Base-by-base conservation (phyloP, 2,113 vertebrate species). In the Channa argus region DNA sequence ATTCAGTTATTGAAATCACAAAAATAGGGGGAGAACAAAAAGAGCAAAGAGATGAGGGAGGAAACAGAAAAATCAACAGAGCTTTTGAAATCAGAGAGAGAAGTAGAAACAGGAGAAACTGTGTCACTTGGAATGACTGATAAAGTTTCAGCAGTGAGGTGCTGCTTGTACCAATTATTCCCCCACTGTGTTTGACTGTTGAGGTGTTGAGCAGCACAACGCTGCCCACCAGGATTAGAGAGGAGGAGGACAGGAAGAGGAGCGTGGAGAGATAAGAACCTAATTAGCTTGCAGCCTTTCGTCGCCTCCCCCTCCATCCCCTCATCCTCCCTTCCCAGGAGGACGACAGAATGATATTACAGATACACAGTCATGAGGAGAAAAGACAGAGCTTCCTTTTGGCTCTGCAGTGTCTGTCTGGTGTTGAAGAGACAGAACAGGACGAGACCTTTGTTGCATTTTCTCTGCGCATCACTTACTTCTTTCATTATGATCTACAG, bases 241-340 rank as follows among this genome's bases (percentile, higher is more conserved):
- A 88, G 79, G 83, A 85, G 83, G 84, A 86, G 77, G 82, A 87
- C 72, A 72, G 88, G 74, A 88, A 80, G 82, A 83, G 86, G 81
- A 89, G 83, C 80, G 47, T 36, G 60, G 55, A 80, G 67, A 86
- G 91, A 93, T 93, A 94, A 94, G 86, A 86, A 91, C 79, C 91
- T 91, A 92, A 94, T 94, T 93, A 92, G 85, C 86, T 78, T 11
- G 63, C 86, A 85, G 81, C 78, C 87, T 86, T 85, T 88, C 44
- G 52, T 63, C n/a, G 50, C 82, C 77, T 77, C 79, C 79, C 60
- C 76, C 77, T 64, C 63, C 71, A 56, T 63, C 72, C 56, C 13
- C 38, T n/a, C 84, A 49, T 68, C 83, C 65, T 68, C 63, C 72
- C 51, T 24, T 79, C 86, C 88, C 77, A 44, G 65, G 72, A 83